These are phyloP conservation scores for Protula sp. DNA, from an alignment of 2,888 invertebrate genomes.

Conservation along the genomic window DNA sequence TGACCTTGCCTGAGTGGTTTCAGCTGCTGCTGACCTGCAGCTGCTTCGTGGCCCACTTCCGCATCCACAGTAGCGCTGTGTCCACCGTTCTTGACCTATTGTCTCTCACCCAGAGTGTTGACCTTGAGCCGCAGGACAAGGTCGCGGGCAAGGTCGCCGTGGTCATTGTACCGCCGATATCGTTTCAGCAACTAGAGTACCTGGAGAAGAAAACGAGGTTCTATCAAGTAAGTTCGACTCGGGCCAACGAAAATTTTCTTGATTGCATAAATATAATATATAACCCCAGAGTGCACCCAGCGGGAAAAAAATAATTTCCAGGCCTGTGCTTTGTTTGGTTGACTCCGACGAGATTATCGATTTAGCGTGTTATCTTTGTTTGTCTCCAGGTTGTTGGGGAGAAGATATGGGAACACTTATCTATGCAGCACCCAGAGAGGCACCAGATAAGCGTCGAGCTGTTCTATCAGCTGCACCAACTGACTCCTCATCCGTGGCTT, in stretches of 20 bases:
- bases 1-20: constrained; percentile 61
- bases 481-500: constrained; percentile 59
- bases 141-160: constrained; percentile 58
- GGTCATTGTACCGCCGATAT: constrained; percentile 67
- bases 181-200: constrained; percentile 63
- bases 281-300: too few species aligned
- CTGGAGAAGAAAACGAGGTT: constrained; percentile 66
- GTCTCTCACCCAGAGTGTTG: constrained; percentile 59
- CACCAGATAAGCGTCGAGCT: constrained; percentile 66
- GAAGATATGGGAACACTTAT: constrained; percentile 66
- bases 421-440: constrained; percentile 58
- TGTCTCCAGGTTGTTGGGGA: not conserved
- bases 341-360: too few species aligned
- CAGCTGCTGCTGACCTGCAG: constrained; percentile 66
- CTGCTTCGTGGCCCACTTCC: constrained; percentile 62
- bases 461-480: constrained; percentile 73
- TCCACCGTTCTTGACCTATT: constrained; percentile 70
- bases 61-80: constrained; percentile 61
- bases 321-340: too few species aligned
- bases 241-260: too few species aligned
- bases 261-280: too few species aligned
- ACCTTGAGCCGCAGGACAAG: constrained; percentile 11
- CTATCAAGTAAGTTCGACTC: constrained; percentile 59
- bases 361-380: too few species aligned
- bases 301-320: too few species aligned